phyloP scores from a whole-genome alignment of 1,140 invertebrate genomes.

The Leptonema lineaticorne region DNA sequence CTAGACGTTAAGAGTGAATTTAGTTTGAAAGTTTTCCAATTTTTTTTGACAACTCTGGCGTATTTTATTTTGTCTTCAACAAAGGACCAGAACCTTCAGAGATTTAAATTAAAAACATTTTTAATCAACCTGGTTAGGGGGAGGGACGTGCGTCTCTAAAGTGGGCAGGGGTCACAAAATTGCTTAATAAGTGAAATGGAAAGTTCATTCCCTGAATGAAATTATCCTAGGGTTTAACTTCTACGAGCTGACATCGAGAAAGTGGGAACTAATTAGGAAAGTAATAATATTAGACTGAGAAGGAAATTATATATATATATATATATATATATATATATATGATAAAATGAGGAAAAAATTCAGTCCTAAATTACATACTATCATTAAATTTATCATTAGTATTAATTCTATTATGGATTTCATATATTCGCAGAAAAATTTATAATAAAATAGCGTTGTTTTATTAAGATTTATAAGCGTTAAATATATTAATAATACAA shows the following conservation, averaged over 20 bases:
- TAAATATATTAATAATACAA: too few species aligned
- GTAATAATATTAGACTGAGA: background rate
- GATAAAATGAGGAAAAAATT: too few species aligned
- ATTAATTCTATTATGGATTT: too few species aligned
- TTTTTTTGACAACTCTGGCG: too few species aligned
- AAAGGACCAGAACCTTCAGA: background rate
- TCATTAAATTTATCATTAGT: too few species aligned
- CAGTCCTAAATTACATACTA: too few species aligned
- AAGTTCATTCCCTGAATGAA: conserved; percentile 10
- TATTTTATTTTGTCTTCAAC: too few species aligned
- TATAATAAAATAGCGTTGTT: too few species aligned
- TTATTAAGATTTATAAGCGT: too few species aligned
- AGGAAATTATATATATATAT: background rate
- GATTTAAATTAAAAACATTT: conserved; percentile 20
- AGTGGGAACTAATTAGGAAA: conserved; percentile 7
- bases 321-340: background rate
- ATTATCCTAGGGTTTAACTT: conserved; percentile 8
- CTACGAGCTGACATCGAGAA: conserved; percentile 9
- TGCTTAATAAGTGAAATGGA: conserved; percentile 16
- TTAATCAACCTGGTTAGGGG: conserved; percentile 5
- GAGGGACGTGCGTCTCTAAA: background rate
- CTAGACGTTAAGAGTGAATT: too few species aligned
- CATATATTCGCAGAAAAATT: too few species aligned
- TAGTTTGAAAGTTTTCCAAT: too few species aligned
- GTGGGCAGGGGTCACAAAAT: background rate